These are phyloP conservation scores for Zaprionus taronus DNA, from an alignment of 1,140 invertebrate genomes.

Conservation along the genomic window DNA sequence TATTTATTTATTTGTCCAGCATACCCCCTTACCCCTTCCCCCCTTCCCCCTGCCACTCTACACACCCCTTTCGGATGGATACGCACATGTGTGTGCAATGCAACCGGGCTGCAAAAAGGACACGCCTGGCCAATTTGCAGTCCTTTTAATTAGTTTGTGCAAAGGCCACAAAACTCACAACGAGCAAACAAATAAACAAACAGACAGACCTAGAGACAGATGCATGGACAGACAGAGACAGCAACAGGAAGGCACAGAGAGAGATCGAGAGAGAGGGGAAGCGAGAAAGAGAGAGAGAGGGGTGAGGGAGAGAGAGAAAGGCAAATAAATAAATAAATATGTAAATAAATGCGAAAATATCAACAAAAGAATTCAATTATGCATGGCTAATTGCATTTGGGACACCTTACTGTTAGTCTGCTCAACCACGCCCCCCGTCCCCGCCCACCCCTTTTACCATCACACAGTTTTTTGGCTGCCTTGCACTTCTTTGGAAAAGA, in stretches of 20 bases:
- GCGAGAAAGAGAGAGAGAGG: background rate
- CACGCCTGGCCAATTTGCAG: slow-evolving; percentile 35
- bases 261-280: background rate
- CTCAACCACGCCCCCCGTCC: background rate
- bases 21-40: background rate
- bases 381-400: slow-evolving; percentile 55
- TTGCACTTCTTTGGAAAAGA: background rate
- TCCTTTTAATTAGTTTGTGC: slow-evolving; percentile 76
- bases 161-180: slow-evolving; percentile 26
- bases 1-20: slow-evolving; percentile 77
- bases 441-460: background rate
- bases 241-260: background rate
- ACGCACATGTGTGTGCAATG: background rate
- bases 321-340: slow-evolving; percentile 25
- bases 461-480: background rate
- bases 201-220: background rate
- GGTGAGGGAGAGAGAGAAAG: background rate
- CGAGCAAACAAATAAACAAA: slow-evolving; percentile 12
- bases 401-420: slow-evolving; percentile 13
- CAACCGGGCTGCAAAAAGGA: slow-evolving; percentile 18
- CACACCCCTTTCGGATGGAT: background rate
- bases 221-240: background rate
- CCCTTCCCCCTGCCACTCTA: background rate
- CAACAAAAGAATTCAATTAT: slow-evolving; percentile 69
- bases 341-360: slow-evolving; percentile 36